Evolutionary conservation across 2,888 invertebrate species (phyloP).

Genomic region (Platynereis dumerilii): DNA sequence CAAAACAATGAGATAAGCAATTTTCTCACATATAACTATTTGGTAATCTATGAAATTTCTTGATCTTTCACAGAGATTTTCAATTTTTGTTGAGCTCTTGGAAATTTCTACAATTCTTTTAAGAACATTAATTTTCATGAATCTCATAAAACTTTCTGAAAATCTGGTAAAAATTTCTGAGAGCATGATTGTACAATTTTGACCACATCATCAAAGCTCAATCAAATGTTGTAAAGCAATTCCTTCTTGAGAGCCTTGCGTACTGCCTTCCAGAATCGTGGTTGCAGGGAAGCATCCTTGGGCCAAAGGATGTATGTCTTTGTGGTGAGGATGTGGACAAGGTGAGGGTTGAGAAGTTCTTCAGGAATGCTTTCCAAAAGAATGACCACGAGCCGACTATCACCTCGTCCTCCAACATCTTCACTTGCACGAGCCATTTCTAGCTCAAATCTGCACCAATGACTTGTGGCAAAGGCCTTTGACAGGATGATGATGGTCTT

Average conservation of each 20-base stretch:
- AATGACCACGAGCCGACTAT: not conserved
- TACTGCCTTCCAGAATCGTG: not conserved
- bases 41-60: too few species aligned
- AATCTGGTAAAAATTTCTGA: too few species aligned
- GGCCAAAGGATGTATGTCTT: conserved; percentile 4
- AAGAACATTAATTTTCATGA: too few species aligned
- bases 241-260: not conserved
- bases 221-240: too few species aligned
- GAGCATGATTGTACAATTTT: too few species aligned
- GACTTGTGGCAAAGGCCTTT: conserved; percentile 71
- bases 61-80: too few species aligned
- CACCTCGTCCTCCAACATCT: not conserved
- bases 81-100: too few species aligned
- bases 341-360: not conserved
- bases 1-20: too few species aligned
- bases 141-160: too few species aligned
- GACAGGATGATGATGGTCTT: conserved; percentile 73
- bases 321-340: not conserved
- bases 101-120: too few species aligned
- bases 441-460: conserved; percentile 79
- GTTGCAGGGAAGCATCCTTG: not conserved
- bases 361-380: not conserved
- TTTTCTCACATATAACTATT: too few species aligned
- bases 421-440: conserved; percentile 56
- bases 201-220: too few species aligned